Evolutionary conservation across 1,140 invertebrate genomes (phyloP), one percentile per base, ranked within the genome.

Genomic region (Saccostrea echinata): DNA sequence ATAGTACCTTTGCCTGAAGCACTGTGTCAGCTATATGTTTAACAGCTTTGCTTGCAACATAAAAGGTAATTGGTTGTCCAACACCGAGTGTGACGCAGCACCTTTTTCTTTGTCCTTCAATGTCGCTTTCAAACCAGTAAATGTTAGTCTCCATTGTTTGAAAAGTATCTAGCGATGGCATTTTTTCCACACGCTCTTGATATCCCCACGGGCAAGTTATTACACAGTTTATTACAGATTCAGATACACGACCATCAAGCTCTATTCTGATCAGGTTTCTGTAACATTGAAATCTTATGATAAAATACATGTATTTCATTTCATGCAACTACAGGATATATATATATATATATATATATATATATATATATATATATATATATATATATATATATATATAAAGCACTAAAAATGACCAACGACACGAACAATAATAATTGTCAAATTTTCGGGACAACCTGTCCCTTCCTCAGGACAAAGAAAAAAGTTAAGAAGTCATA

Each of bases 181-280:
- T 8, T 0, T 76, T 76, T 11, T 76, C 68, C 12, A 76, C 68
- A 0, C 68, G 27, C 16, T 76, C 68, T 76, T 76, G 68, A 27
- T 76, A 76, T 33, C 27, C 68, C 68, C 68, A 76, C 12, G 68
- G 27, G 12, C 9, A 12, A 33, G 27, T 33, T 1, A 1, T 30
- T 27, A 76, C 2, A 3, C 13, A 16, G 1, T 27, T 3, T 33
- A 76, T 33, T 8, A 30, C 16, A 16, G 68, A 76, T 16, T 76
- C 68, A 0, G 12, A 33, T 76, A 76, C 30, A 11, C 9, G 24
- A 3, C 68, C 68, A 76, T 76, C 68, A 30, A 27, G 16, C 11
- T 76, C 68, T 76, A 76, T 76, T 16, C 68, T 27, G 16, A 76
- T 76, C 9, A 76, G 68, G 27, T 76, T 76, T 76, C 68, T 76